Evolutionary conservation across 1,140 invertebrate species (phyloP).

Genomic region (Chlorops oryzae): DNA sequence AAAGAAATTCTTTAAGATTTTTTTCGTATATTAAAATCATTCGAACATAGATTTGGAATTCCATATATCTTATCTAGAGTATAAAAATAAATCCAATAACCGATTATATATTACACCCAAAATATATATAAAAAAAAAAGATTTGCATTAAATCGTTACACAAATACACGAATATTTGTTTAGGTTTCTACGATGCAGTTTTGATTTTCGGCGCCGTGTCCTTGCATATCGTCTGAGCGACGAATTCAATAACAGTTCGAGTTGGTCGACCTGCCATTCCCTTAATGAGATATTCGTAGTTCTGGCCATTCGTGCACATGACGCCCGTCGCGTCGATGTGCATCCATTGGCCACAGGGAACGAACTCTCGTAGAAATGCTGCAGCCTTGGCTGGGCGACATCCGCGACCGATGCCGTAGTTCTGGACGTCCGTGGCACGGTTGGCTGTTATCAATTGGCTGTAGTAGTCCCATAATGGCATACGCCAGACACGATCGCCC

Average conservation of each 20-base stretch:
- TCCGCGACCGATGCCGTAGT: slow-evolving; percentile 58
- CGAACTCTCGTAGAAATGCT: slow-evolving; percentile 78
- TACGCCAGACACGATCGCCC: slow-evolving; percentile 80
- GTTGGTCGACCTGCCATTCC: slow-evolving; percentile 73
- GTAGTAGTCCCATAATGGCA: slow-evolving; percentile 76
- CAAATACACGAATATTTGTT: too few relatives aligned
- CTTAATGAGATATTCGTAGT: slow-evolving; percentile 42
- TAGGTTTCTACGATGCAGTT: too few relatives aligned
- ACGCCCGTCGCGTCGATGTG: slow-evolving; percentile 53
- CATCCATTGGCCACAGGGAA: slow-evolving; percentile 62
- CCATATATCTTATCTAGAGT: too few relatives aligned
- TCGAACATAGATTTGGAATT: too few relatives aligned
- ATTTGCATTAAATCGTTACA: too few relatives aligned
- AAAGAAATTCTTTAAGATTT: too few relatives aligned
- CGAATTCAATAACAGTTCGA: slow-evolving; percentile 67
- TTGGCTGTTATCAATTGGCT: slow-evolving; percentile 57
- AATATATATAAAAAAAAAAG: too few relatives aligned
- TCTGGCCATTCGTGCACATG: slow-evolving; percentile 21
- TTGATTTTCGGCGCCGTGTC: slow-evolving; percentile 1
- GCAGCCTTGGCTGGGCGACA: slow-evolving; percentile 77
- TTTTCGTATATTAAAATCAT: too few relatives aligned
- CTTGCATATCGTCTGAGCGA: slow-evolving; percentile 31
- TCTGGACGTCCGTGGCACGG: slow-evolving; percentile 68
- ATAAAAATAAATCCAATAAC: too few relatives aligned
- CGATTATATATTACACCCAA: too few relatives aligned